These are phyloP conservation scores for Oncopeltus fasciatus DNA, from an alignment of 1,140 invertebrate genomes.

Conservation along the genomic window DNA sequence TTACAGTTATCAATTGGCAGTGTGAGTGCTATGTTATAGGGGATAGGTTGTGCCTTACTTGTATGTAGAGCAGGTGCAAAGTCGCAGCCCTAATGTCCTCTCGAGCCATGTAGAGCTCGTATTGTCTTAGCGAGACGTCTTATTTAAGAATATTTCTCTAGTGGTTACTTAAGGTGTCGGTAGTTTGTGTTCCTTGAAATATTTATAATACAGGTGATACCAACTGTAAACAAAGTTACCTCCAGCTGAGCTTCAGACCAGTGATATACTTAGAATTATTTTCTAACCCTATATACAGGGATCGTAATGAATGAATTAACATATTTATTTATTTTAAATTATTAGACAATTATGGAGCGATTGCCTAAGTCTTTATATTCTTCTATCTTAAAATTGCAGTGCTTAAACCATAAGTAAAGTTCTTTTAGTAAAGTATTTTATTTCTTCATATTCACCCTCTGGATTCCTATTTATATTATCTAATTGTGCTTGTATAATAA, in stretches of 20 bases:
- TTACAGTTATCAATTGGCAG: too few species aligned
- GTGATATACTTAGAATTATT: not conserved
- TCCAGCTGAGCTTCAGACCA: not conserved
- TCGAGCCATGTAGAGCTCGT: not conserved
- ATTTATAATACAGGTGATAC: conserved; percentile 3
- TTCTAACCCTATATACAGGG: not conserved
- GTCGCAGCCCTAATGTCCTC: too few species aligned
- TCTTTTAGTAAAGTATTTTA: too few species aligned
- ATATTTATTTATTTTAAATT: conserved; percentile 7
- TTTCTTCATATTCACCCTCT: too few species aligned
- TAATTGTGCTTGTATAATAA: too few species aligned
- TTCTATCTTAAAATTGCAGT: too few species aligned
- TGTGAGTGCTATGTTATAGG: too few species aligned
- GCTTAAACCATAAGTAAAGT: too few species aligned
- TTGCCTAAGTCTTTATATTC: not conserved
- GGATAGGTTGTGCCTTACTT: not conserved
- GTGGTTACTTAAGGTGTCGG: conserved; percentile 7
- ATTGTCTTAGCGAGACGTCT: not conserved
- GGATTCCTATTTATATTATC: too few species aligned
- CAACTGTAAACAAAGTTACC: conserved; percentile 3
- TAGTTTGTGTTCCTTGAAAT: conserved; percentile 7
- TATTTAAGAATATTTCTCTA: not conserved
- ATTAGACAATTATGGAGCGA: not conserved
- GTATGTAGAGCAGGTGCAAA: not conserved
- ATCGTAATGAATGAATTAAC: not conserved